A percentile compares a stretch with the other conserved stretches of the same genome.
Evolutionary conservation across 1,140 invertebrate species (phyloP).

Genomic region (Microplitis mediator): DNA sequence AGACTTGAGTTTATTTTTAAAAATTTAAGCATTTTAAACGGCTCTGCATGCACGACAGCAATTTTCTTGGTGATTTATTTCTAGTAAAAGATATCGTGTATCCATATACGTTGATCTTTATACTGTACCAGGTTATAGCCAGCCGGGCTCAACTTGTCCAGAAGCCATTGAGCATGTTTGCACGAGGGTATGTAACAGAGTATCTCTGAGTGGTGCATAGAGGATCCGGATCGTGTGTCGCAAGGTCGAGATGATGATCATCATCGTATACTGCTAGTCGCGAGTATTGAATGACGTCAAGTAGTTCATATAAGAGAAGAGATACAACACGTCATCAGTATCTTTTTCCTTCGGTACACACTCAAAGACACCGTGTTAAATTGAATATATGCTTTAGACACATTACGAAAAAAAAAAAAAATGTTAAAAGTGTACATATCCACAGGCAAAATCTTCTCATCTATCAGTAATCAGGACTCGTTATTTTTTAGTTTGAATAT

Average conservation of each 20-base stretch:
- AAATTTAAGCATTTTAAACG: background rate
- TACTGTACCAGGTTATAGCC: background rate
- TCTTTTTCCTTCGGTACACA: background rate
- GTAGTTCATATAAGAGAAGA: background rate
- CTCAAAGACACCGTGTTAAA: too few species aligned
- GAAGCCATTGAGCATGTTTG: background rate
- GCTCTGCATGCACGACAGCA: background rate
- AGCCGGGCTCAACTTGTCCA: background rate
- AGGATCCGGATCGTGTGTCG: slow-evolving; percentile 19
- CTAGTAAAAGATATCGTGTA: background rate
- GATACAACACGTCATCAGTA: background rate
- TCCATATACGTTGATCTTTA: background rate
- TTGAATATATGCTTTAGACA: background rate
- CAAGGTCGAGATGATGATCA: background rate
- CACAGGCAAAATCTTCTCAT: background rate
- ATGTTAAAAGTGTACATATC: background rate
- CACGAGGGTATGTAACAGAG: background rate
- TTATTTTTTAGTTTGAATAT: slow-evolving; percentile 50
- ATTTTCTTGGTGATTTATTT: background rate
- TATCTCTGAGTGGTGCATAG: background rate
- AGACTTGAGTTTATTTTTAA: too few species aligned
- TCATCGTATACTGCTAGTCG: background rate
- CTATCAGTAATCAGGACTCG: background rate
- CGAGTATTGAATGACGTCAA: slow-evolving; percentile 9
- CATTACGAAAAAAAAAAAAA: background rate